phyloP scores from a whole-genome alignment of 2,888 invertebrate genomes.

The Macrophya alboannulata region DNA sequence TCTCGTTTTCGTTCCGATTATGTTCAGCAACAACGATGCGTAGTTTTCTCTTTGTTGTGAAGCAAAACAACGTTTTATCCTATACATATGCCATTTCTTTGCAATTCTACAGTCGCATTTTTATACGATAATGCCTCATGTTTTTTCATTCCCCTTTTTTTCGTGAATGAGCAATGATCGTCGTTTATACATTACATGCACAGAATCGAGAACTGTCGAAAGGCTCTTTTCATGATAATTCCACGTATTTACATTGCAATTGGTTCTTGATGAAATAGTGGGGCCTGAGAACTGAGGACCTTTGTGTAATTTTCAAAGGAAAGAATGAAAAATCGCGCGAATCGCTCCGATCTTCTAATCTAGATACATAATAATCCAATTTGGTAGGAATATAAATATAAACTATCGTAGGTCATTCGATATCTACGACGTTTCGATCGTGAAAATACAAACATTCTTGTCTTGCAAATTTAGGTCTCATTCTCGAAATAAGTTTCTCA shows the following conservation, averaged over 20 bases:
- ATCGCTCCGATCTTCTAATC: not conserved
- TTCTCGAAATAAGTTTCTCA: constrained; percentile 23
- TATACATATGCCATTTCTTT: not conserved
- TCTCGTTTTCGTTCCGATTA: not conserved
- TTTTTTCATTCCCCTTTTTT: not conserved
- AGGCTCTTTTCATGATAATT: not conserved
- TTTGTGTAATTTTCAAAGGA: not conserved
- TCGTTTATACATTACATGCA: not conserved
- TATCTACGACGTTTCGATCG: not conserved
- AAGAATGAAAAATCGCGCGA: not conserved
- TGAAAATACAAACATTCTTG: not conserved
- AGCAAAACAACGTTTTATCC: not conserved
- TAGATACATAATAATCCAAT: not conserved
- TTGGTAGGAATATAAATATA: constrained; percentile 7
- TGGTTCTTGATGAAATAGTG: not conserved
- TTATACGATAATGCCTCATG: not conserved
- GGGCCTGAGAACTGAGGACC: not conserved
- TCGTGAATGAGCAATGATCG: not conserved
- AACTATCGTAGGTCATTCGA: not conserved
- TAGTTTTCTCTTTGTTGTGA: not conserved
- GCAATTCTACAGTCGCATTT: not conserved
- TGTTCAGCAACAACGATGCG: not conserved
- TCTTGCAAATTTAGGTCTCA: constrained; percentile 2
- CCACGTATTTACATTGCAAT: not conserved
- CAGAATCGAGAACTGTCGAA: not conserved